Percentiles rank a stretch among this genome's conserved stretches.
Evolutionary conservation across 2,888 invertebrate species (phyloP).

Genomic region (Erebia ligea): DNA sequence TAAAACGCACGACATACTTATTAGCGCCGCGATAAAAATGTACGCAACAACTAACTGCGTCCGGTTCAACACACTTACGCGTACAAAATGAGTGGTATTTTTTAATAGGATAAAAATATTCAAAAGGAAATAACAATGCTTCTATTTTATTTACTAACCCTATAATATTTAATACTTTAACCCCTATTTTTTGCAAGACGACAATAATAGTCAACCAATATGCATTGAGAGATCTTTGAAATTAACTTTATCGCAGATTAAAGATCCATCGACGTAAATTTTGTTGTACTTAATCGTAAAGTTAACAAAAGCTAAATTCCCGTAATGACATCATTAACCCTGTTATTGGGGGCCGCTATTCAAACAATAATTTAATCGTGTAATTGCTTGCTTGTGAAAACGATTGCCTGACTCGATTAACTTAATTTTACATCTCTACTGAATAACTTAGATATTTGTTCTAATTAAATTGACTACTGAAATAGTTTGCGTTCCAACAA

Average conservation of each 20-base stretch:
- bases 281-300: constrained; percentile 18
- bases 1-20: too few relatives aligned
- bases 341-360: constrained; percentile 19
- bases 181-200: too few relatives aligned
- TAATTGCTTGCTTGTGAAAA: constrained; percentile 21
- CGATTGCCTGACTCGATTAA: constrained; percentile 17
- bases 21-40: too few relatives aligned
- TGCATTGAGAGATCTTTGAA: neutral
- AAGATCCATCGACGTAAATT: neutral
- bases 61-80: too few relatives aligned
- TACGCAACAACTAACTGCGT: too few relatives aligned
- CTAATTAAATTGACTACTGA: neutral
- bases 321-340: constrained; percentile 23
- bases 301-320: constrained; percentile 24
- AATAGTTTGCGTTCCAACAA: too few relatives aligned
- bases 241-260: neutral
- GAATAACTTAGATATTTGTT: constrained; percentile 5
- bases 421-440: constrained; percentile 10
- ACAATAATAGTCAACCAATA: too few relatives aligned
- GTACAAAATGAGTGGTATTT: too few relatives aligned
- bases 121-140: too few relatives aligned
- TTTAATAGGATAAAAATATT: too few relatives aligned
- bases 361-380: constrained; percentile 21
- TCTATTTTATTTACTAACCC: too few relatives aligned
- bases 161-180: too few relatives aligned